Conservation (phyloP, 2,113 vertebrate genomes). For the Cyanoderma ruficeps region DNA sequence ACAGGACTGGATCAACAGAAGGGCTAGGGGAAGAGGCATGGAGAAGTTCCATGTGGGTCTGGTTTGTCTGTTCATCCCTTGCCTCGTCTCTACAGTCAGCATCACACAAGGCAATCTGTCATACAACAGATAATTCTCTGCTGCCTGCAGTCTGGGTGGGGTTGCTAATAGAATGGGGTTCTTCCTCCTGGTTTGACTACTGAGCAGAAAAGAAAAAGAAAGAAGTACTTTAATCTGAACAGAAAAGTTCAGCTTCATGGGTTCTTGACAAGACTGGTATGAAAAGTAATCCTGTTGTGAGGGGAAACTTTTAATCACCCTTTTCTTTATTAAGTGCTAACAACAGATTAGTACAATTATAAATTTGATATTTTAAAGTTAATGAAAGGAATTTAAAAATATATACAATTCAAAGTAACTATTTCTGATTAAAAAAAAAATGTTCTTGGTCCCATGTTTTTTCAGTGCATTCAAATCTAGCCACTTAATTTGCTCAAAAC, state of each 20-base stretch:
- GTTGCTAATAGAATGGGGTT: neutral
- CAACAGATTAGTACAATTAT: neutral
- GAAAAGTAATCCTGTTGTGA: neutral
- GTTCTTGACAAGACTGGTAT: neutral
- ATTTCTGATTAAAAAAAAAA: neutral
- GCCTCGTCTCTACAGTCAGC: neutral
- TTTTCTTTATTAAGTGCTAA: neutral
- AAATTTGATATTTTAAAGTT: neutral
- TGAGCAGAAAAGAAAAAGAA: neutral
- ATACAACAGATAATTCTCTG: neutral
- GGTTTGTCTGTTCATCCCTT: neutral
- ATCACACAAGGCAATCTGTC: neutral
- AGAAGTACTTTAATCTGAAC: neutral
- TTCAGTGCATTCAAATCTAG: neutral
- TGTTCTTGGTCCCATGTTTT: neutral
- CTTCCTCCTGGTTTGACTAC: neutral
- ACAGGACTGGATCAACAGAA: neutral
- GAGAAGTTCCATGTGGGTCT: neutral
- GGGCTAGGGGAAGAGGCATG: neutral
- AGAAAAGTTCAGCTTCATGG: neutral
- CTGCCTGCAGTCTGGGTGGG: neutral
- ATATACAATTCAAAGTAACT: neutral
- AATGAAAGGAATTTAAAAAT: neutral
- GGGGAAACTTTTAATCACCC: neutral
- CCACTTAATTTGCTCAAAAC: neutral